Conservation (phyloP, 2,797 vertebrate species). For the Rhynchonycteris naso region DNA sequence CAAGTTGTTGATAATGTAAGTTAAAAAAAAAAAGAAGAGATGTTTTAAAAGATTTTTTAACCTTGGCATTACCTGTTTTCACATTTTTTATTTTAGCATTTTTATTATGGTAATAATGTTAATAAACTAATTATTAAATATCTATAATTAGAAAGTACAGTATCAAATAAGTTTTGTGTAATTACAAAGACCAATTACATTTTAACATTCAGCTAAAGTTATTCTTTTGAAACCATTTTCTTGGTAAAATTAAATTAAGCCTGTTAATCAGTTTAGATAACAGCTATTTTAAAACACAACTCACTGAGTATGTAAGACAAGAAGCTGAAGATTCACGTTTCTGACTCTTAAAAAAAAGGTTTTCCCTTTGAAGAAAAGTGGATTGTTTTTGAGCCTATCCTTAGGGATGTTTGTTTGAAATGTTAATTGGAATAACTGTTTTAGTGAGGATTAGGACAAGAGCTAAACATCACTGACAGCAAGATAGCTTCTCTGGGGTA, state of each 20-base stretch:
- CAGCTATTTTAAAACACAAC: background rate
- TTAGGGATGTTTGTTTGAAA: slow-evolving; percentile 77
- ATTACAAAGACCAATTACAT: background rate
- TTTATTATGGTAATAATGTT: background rate
- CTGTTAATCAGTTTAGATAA: background rate
- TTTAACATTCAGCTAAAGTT: background rate
- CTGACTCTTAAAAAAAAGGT: background rate
- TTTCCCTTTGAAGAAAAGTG: slow-evolving; percentile 65
- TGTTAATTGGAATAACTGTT: slow-evolving; percentile 71
- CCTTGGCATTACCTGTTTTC: background rate
- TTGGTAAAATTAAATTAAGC: background rate
- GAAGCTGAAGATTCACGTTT: background rate
- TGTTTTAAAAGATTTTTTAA: background rate
- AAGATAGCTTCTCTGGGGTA: slow-evolving; percentile 43
- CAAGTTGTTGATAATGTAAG: background rate
- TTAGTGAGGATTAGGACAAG: slow-evolving; percentile 66
- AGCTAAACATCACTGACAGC: slow-evolving; percentile 59
- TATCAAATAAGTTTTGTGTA: background rate
- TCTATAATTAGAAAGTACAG: background rate
- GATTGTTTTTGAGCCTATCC: slow-evolving; percentile 58
- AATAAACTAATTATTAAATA: background rate
- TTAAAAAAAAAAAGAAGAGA: background rate
- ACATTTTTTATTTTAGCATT: background rate
- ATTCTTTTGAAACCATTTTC: background rate
- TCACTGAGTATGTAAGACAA: background rate